Evolutionary conservation across 2,888 invertebrate species (phyloP).

Genomic region (Phania funesta): DNA sequence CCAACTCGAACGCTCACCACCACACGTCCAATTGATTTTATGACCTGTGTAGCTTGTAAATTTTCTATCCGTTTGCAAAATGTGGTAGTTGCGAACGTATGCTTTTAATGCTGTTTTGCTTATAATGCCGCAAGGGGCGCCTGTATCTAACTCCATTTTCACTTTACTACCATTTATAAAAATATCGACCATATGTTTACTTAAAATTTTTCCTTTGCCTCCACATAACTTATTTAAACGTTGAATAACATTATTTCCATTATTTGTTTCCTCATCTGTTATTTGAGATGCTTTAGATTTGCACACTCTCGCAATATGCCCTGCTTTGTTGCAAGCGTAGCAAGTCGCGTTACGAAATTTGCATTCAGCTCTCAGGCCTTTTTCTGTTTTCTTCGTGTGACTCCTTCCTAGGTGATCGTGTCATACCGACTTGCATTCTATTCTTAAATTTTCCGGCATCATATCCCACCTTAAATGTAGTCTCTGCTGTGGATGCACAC

Average conservation of each 20-base stretch:
- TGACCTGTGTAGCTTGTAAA: no score
- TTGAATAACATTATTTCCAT: neutral
- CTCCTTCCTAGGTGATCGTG: no score
- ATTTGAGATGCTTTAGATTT: constrained; percentile 12
- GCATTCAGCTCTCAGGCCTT: neutral
- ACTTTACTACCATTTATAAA: neutral
- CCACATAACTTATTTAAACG: neutral
- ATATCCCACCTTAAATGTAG: no score
- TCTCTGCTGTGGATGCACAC: no score
- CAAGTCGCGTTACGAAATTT: constrained; percentile 29
- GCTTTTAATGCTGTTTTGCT: neutral
- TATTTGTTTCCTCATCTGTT: neutral
- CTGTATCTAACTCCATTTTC: neutral
- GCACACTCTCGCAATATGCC: constrained; percentile 20
- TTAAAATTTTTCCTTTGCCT: neutral
- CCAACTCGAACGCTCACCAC: no score
- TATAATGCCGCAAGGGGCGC: no score
- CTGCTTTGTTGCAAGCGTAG: constrained; percentile 11
- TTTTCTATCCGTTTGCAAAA: no score
- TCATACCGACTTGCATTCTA: no score
- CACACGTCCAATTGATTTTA: no score
- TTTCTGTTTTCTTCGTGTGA: no score
- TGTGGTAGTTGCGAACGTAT: neutral
- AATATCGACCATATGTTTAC: neutral
- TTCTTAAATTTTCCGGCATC: no score